These are phyloP conservation scores for Nasua narica DNA, from an alignment of 2,797 vertebrate species.

Conservation along the genomic window DNA sequence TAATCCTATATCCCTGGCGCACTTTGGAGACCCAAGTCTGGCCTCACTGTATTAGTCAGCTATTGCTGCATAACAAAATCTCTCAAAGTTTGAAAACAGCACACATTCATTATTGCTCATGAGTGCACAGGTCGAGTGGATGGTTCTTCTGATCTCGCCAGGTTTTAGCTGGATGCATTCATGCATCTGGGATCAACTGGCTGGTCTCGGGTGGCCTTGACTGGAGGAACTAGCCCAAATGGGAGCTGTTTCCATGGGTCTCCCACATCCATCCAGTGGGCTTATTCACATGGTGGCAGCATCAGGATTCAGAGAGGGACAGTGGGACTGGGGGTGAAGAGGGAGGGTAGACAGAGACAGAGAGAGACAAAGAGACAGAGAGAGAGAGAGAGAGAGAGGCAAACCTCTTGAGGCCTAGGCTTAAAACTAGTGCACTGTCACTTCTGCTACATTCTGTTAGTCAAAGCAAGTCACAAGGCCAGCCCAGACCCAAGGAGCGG, in stretches of 20 bases:
- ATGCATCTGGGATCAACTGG: background rate
- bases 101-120: background rate
- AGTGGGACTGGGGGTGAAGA: too few species aligned
- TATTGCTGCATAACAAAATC: slow-evolving; percentile 1
- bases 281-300: background rate
- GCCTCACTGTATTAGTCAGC: background rate
- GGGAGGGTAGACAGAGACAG: background rate
- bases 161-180: background rate
- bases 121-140: background rate
- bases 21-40: background rate
- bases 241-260: background rate
- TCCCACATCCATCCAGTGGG: background rate
- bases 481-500: background rate
- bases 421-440: background rate
- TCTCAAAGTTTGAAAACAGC: background rate
- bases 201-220: background rate
- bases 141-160: background rate
- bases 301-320: background rate
- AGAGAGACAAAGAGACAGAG: background rate
- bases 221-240: background rate
- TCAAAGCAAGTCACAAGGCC: background rate
- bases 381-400: background rate
- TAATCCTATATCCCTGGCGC: background rate
- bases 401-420: background rate
- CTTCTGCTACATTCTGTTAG: background rate